These are phyloP conservation scores for Spheniscus mendiculus DNA, from an alignment of 2,113 vertebrate species.

Conservation along the genomic window DNA sequence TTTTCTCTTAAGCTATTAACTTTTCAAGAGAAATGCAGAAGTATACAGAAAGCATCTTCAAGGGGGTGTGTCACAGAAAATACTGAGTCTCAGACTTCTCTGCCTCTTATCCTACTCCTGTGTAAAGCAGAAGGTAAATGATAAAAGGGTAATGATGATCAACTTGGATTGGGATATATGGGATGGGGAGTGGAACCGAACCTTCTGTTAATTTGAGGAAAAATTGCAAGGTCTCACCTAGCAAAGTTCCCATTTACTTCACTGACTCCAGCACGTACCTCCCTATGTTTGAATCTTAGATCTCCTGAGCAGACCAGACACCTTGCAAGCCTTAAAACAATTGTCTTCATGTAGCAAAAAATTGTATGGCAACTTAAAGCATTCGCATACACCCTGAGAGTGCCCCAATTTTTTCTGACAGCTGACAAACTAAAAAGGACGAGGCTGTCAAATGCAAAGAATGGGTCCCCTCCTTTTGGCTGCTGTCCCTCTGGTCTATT, in stretches of 20 bases:
- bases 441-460: constrained; percentile 67
- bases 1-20: background rate
- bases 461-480: constrained; percentile 62
- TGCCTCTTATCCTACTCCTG: background rate
- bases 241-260: background rate
- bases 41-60: background rate
- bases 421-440: constrained; percentile 73
- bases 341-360: background rate
- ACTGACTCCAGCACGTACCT: background rate
- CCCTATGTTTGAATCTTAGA: rapidly evolving
- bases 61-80: background rate
- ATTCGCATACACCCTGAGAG: background rate
- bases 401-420: constrained; percentile 56
- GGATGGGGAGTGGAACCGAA: rapidly evolving
- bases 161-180: background rate
- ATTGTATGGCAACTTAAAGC: background rate
- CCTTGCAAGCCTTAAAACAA: background rate
- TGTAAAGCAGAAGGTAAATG: background rate
- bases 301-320: background rate
- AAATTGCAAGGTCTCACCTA: background rate
- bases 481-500: constrained; percentile 73
- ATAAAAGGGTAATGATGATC: background rate
- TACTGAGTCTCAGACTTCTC: background rate
- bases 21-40: background rate
- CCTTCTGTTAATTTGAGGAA: background rate